phyloP scores from a whole-genome alignment of 2,113 vertebrate species.

The Prochilodus magdalenae region DNA sequence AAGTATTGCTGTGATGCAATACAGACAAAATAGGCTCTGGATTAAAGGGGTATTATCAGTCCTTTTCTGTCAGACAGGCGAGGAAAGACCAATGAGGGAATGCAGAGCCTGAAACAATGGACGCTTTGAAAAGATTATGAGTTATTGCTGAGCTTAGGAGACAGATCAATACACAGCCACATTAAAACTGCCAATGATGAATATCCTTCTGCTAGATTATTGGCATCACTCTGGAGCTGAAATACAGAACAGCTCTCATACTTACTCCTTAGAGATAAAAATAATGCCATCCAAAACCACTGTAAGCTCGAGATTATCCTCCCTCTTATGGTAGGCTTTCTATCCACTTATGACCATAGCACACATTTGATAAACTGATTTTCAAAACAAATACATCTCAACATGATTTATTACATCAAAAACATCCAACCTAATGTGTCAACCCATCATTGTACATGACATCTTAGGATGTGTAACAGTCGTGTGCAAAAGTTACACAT shows the following conservation, averaged over 20 bases:
- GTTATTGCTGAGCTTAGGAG: constrained; percentile 39
- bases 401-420: too few relatives aligned
- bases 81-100: constrained; percentile 6
- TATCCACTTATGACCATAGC: too few relatives aligned
- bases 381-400: background rate
- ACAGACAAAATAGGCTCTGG: background rate
- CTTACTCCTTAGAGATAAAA: background rate
- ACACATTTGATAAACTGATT: background rate
- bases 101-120: constrained; percentile 25
- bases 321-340: background rate
- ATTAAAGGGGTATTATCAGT: constrained; percentile 3
- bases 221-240: constrained; percentile 41
- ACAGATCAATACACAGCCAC: constrained; percentile 47
- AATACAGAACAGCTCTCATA: constrained; percentile 25
- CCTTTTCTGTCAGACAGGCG: constrained; percentile 10
- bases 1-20: constrained; percentile 1
- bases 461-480: too few relatives aligned
- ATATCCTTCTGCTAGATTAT: constrained; percentile 26
- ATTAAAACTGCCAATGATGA: constrained; percentile 45
- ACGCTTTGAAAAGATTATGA: constrained; percentile 34
- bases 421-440: too few relatives aligned
- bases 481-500: too few relatives aligned
- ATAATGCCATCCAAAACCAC: constrained; percentile 4
- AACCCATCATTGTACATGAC: too few relatives aligned
- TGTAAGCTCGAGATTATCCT: background rate